Evolutionary conservation across 1,140 invertebrate genomes (phyloP).

Genomic region (Aphis craccivora): DNA sequence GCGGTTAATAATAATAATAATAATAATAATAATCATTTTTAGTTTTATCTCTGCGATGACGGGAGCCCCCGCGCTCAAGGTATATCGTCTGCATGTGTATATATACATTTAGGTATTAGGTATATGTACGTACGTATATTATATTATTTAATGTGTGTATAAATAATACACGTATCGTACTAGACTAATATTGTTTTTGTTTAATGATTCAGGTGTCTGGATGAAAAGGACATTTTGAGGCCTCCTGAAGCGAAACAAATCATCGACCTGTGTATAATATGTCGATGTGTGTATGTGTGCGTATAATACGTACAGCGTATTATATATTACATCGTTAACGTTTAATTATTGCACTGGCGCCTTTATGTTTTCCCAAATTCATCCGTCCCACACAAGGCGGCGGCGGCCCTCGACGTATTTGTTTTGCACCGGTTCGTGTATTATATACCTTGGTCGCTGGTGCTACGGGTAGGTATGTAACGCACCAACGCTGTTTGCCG

Average conservation of each 20-base stretch:
- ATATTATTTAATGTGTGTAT: background rate
- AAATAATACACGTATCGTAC: slow-evolving; percentile 12
- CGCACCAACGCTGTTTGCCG: background rate
- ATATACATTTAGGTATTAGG: no score
- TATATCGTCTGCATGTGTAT: background rate
- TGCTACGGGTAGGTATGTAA: background rate
- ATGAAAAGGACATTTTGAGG: slow-evolving; percentile 52
- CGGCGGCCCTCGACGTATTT: slow-evolving; percentile 2
- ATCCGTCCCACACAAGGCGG: slow-evolving; percentile 43
- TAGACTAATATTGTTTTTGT: slow-evolving; percentile 55
- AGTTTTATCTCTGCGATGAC: background rate
- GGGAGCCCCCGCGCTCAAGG: background rate
- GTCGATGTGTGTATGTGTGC: background rate
- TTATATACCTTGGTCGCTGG: background rate
- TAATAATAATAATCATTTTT: slow-evolving; percentile 11
- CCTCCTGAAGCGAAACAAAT: slow-evolving; percentile 57
- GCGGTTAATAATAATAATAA: background rate
- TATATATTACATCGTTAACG: slow-evolving; percentile 42
- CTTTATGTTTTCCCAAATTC: slow-evolving; percentile 43
- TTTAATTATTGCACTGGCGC: slow-evolving; percentile 49
- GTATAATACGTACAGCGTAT: background rate
- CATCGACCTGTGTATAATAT: slow-evolving; percentile 38
- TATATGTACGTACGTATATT: no score
- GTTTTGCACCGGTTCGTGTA: slow-evolving; percentile 36
- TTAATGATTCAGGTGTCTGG: slow-evolving; percentile 43